A percentile compares a stretch with the other conserved stretches of the same genome.
Conservation (phyloP, 2,888 invertebrate species). For the Odontocerum albicorne region DNA sequence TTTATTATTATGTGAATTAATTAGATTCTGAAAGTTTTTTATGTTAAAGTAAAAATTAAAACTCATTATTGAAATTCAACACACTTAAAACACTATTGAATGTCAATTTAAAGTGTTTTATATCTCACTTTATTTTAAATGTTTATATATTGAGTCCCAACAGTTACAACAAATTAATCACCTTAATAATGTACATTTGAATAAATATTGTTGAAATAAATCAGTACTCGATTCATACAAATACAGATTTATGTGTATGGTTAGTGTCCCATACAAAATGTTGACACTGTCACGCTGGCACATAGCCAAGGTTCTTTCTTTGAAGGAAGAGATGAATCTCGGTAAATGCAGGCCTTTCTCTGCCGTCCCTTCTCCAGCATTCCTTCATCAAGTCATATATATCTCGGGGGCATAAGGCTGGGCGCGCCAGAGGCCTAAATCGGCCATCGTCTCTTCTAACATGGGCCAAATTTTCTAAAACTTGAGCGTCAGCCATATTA, state of each 20-base stretch:
- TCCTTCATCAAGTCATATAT: constrained; percentile 85
- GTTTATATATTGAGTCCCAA: too few relatives aligned
- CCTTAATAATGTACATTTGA: too few relatives aligned
- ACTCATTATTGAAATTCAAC: too few relatives aligned
- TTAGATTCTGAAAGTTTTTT: too few relatives aligned
- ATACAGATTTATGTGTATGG: constrained; percentile 28
- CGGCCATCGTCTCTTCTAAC: constrained; percentile 71
- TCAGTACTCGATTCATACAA: too few relatives aligned
- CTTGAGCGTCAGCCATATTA: constrained; percentile 75
- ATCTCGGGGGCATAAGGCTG: constrained; percentile 79
- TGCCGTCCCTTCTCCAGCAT: constrained; percentile 82
- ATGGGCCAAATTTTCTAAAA: constrained; percentile 81
- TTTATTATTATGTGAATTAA: too few relatives aligned
- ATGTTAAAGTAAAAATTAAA: too few relatives aligned
- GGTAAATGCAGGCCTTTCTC: constrained; percentile 75
- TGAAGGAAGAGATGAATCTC: constrained; percentile 86
- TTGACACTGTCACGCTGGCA: constrained; percentile 31
- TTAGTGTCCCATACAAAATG: constrained; percentile 28
- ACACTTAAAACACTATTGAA: too few relatives aligned
- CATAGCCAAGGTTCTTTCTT: constrained; percentile 53
- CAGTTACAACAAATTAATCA: too few relatives aligned
- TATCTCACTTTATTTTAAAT: not conserved
- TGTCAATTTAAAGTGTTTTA: not conserved
- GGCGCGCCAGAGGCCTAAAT: constrained; percentile 58
- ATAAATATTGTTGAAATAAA: too few relatives aligned